phyloP scores from a whole-genome alignment of 2,113 vertebrate species.

The Hypanus sabinus region DNA sequence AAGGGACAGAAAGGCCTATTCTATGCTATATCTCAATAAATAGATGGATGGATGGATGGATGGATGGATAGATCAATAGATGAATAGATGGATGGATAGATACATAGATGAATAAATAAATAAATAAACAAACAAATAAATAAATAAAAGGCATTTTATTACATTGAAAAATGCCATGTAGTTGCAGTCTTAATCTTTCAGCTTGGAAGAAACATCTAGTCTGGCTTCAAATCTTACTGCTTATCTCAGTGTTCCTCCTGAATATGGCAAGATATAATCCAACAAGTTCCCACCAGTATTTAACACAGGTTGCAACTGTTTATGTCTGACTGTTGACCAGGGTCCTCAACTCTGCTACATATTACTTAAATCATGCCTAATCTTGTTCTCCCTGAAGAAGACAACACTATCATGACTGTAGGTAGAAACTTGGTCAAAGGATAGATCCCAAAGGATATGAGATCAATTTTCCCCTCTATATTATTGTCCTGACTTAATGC shows the following conservation, averaged over 20 bases:
- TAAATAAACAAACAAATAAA: too few species aligned
- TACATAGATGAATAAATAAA: too few species aligned
- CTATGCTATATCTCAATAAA: too few species aligned
- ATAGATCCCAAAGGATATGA: background rate
- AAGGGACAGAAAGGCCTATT: too few species aligned
- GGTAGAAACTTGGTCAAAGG: background rate
- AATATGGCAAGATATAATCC: background rate
- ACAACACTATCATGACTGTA: background rate
- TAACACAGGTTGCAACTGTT: background rate
- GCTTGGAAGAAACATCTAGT: background rate
- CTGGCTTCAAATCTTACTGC: background rate
- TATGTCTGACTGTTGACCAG: background rate
- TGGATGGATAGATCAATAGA: too few species aligned
- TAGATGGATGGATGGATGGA: too few species aligned
- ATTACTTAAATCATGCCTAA: background rate
- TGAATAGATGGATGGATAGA: too few species aligned
- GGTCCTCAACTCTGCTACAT: background rate
- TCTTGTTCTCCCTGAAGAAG: background rate
- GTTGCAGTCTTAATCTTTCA: background rate
- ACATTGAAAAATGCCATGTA: background rate
- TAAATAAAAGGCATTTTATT: background rate
- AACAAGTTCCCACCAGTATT: background rate
- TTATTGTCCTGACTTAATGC: background rate
- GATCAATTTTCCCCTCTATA: background rate
- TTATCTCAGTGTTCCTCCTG: background rate